phyloP scores from a whole-genome alignment of 2,888 invertebrate genomes.

The Coenonympha glycerion region DNA sequence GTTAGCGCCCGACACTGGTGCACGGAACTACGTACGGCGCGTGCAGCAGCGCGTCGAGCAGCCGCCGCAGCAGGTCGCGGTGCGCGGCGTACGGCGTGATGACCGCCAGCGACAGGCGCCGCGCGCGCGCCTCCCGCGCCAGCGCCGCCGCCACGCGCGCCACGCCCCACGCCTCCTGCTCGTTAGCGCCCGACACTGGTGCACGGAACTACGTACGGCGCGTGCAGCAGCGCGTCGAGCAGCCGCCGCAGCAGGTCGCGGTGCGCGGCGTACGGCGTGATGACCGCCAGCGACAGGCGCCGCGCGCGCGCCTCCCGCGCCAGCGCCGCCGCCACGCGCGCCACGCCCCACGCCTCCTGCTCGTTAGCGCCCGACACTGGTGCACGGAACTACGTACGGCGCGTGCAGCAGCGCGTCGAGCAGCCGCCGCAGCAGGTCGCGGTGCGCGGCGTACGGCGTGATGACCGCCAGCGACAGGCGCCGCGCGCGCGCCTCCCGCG shows the following conservation, averaged over 20 bases:
- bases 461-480: constrained; percentile 54
- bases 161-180: too few relatives aligned
- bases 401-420: constrained; percentile 40
- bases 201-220: constrained; percentile 50
- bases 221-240: constrained; percentile 41
- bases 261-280: constrained; percentile 69
- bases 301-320: constrained; percentile 37
- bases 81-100: too few relatives aligned
- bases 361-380: constrained; percentile 54
- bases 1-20: too few relatives aligned
- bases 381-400: too few relatives aligned
- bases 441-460: constrained; percentile 68
- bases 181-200: too few relatives aligned
- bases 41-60: too few relatives aligned
- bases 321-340: constrained; percentile 50
- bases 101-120: too few relatives aligned
- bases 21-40: too few relatives aligned
- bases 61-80: too few relatives aligned
- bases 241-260: constrained; percentile 55
- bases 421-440: constrained; percentile 55
- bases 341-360: constrained; percentile 62
- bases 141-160: too few relatives aligned
- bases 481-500: constrained; percentile 34
- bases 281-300: constrained; percentile 50
- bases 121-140: too few relatives aligned